phyloP scores from a whole-genome alignment of 2,888 invertebrate species.

The Drosophila lacicola region DNA sequence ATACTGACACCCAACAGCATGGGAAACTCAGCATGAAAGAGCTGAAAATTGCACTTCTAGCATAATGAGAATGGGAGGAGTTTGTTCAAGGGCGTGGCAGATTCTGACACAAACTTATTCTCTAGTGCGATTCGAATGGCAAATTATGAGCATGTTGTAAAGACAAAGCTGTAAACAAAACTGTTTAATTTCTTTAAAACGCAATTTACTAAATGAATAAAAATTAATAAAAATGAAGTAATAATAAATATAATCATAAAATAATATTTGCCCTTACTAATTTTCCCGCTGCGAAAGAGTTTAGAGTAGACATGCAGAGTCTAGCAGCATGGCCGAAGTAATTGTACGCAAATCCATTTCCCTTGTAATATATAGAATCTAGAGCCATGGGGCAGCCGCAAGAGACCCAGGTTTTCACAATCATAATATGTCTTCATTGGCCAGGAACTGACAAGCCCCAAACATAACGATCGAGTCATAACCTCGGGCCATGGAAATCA shows the following conservation, averaged over 20 bases:
- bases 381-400: conserved; percentile 29
- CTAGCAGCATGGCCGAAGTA: no score
- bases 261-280: no score
- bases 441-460: conserved; percentile 42
- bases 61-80: conserved; percentile 53
- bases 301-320: no score
- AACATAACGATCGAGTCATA: conserved; percentile 40
- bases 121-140: conserved; percentile 44
- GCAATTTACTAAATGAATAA: conserved; percentile 7
- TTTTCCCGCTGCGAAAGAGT: no score
- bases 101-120: conserved; percentile 46
- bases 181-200: not conserved
- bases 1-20: conserved; percentile 46
- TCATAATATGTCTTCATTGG: conserved; percentile 56
- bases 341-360: not conserved
- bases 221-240: no score
- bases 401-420: conserved; percentile 9
- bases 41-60: conserved; percentile 55
- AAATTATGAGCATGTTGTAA: conserved; percentile 45
- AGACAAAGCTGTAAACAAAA: no score
- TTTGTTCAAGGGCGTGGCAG: not conserved
- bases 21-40: conserved; percentile 37
- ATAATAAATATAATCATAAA: no score
- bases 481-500: conserved; percentile 61
- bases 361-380: conserved; percentile 18